Conservation (phyloP, 2,888 invertebrate genomes). For the Sialis fuliginosa region DNA sequence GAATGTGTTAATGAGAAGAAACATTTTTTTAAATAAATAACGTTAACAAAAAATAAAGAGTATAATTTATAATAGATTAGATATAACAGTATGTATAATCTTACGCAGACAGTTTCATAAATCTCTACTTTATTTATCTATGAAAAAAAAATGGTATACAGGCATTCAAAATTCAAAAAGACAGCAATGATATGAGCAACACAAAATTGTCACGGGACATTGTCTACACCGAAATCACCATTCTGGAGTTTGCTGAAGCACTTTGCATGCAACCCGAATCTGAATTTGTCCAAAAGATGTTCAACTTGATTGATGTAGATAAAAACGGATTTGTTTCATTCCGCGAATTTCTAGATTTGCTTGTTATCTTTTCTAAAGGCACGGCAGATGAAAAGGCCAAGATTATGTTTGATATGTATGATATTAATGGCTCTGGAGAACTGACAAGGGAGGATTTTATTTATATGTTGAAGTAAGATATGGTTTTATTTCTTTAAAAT, state of each 20-base stretch:
- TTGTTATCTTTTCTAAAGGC: constrained; percentile 36
- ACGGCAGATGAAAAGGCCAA: constrained; percentile 30
- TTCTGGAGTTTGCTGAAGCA: constrained; percentile 38
- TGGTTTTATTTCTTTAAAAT: background rate
- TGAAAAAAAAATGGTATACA: constrained; percentile 7
- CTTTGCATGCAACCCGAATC: constrained; percentile 34
- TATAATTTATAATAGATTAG: too few relatives aligned
- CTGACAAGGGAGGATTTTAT: constrained; percentile 29
- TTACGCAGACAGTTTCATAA: background rate
- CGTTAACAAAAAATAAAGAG: too few relatives aligned
- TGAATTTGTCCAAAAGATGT: constrained; percentile 35
- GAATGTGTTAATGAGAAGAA: too few relatives aligned
- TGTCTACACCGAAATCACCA: constrained; percentile 31
- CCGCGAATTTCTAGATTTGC: constrained; percentile 38
- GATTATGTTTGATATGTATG: constrained; percentile 39
- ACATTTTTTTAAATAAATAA: too few relatives aligned
- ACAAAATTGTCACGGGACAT: constrained; percentile 26
- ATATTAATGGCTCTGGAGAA: constrained; percentile 28
- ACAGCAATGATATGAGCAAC: constrained; percentile 23
- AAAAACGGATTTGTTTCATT: constrained; percentile 41
- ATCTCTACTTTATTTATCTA: background rate
- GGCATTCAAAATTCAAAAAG: constrained; percentile 25
- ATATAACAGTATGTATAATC: too few relatives aligned
- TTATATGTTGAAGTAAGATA: constrained; percentile 29
- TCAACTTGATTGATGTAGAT: constrained; percentile 35